Base-by-base conservation (phyloP, 2,797 vertebrate species). In the Pagetopsis macropterus region DNA sequence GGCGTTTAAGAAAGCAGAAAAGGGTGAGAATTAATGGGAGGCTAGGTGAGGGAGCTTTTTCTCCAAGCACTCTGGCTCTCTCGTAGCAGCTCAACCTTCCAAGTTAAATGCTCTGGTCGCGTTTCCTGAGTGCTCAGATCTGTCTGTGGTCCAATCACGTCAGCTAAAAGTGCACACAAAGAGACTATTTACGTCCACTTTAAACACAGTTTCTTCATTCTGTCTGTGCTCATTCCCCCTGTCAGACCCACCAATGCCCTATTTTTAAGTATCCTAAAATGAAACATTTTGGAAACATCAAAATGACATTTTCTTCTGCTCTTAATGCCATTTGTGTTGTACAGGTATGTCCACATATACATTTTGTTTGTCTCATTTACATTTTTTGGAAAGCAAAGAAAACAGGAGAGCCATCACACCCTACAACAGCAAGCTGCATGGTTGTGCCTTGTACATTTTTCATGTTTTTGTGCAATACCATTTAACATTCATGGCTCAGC, bases 31-130 rank as follows among this genome's bases (percentile, higher is more conserved):
- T 92, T 93, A 89, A 89, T 83, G 64, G 79, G 74, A 81, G 75
- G 71, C 82, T 68, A 70, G 79, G 78, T 40, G 82, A 86, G 78
- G 76, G 75, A 82, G 74, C 67, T 69, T 52, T 72, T 70, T 87
- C 82, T 78, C 64, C 0, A 41, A 78, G 75, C 46, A 11, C 72
- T 82, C 76, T 58, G 65, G 86, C 70, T 72, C 75, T 84, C 85
- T 84, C 72, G 46, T 1, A 69, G 86, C 79, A 73, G 79, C 73
- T 89, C 72, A 9, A 33, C 75, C 75, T 79, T 93, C 90, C 89
- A 92, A 93, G 84, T 73, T 81, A 92, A 94, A 94, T 84, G 92
- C 70, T 85, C 74, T 72, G 77, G 81, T 88, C 43, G 27, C 64
- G 81, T 88, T 91, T 90, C 75, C 83, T 51, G 68, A 87, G 79